phyloP scores from a whole-genome alignment of 1,140 invertebrate genomes.

The Neoseiulus cucumeris region DNA sequence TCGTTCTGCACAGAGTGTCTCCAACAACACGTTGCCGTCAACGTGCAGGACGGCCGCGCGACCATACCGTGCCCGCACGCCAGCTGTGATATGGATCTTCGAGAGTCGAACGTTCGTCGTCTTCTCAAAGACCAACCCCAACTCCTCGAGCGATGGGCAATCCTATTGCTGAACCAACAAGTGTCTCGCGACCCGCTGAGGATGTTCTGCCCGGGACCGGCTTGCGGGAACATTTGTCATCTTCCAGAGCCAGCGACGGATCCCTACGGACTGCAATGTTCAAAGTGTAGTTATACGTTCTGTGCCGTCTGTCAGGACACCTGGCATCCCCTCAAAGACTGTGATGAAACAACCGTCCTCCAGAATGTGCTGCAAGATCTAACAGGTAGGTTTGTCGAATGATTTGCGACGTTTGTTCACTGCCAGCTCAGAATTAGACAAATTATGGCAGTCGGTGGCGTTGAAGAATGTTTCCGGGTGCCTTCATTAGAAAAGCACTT shows the following conservation, averaged over 20 bases:
- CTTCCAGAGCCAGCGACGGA: background rate
- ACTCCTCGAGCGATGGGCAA: conserved; percentile 1
- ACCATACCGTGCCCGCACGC: background rate
- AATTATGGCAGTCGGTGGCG: too few species aligned
- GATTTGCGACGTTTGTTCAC: too few species aligned
- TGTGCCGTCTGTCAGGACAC: conserved; percentile 5
- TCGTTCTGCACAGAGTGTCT: conserved; percentile 1
- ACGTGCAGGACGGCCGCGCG: background rate
- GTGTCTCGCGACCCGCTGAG: background rate
- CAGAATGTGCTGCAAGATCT: background rate
- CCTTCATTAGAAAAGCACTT: too few species aligned
- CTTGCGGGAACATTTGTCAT: background rate
- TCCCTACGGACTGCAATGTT: conserved; percentile 6
- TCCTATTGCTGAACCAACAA: background rate
- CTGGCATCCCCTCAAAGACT: conserved; percentile 6
- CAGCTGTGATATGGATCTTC: background rate
- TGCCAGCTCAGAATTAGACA: too few species aligned
- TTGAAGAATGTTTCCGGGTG: too few species aligned
- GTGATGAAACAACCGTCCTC: background rate
- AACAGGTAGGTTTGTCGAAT: background rate
- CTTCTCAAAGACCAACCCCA: background rate
- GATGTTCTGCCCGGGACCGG: conserved; percentile 1
- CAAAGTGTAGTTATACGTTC: conserved; percentile 5
- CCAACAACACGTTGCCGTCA: background rate
- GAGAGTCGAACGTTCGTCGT: background rate